Base-by-base conservation (phyloP, 2,888 invertebrate genomes). In the Sminthurinus aureus region DNA sequence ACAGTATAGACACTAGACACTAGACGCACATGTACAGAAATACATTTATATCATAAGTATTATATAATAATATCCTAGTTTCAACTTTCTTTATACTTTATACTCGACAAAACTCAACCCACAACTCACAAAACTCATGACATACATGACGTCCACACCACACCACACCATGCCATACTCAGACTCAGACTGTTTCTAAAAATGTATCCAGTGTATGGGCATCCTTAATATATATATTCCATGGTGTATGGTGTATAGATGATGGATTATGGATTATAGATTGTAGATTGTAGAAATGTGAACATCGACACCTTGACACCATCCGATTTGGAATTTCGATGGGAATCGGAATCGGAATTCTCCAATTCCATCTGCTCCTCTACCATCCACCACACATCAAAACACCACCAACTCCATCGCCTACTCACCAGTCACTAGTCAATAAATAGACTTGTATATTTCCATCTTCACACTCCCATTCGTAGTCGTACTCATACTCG, bases 91-190 rank as follows among this genome's bases (percentile, higher is more conserved):
- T 13, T 20, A 71, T n/a, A n/a, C n/a, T n/a, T n/a, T n/a, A n/a
- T n/a, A n/a, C n/a, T n/a, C 71, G 24, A 15, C 13, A 22, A 71
- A 71, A 69, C n/a, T 11, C n/a, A 69, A 38, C 38, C 6, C 38
- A 75, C 50, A 22, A 75, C n/a, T 22, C 69, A 69, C 69, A 12
- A 38, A 38, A 38, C 38, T 38, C 38, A 38, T 52, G 24, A 71
- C 50, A 52, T n/a, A 50, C 50, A 50, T n/a, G 52, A 52, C 50
- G 20, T 50, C 22, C 76, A 76, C 76, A 76, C 76, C 76, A 76
- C 58, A 52, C 9, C 51, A 52, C 58, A 22, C 51, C 75, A 75
- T 51, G 20, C 0, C 71, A 69, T 24, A 20, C 58, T 76, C 12
- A 52, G 12, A 76, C 51, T n/a, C 58, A 58, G 15, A 76, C n/a